These are phyloP conservation scores for Paracanthobrama guichenoti DNA, from an alignment of 2,113 vertebrate species.

Conservation along the genomic window DNA sequence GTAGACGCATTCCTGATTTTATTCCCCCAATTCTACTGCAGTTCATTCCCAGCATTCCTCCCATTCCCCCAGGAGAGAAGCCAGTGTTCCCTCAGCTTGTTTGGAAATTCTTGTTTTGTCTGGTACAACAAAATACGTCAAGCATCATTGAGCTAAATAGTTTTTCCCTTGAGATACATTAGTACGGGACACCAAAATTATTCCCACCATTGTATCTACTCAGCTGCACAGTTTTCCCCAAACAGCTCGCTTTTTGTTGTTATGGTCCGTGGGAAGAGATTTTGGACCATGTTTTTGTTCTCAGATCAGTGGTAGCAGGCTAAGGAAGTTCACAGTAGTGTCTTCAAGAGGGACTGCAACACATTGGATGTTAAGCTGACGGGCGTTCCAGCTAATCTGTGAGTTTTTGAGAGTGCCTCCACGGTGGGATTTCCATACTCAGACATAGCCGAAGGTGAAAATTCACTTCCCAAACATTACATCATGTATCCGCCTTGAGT, in stretches of 20 bases:
- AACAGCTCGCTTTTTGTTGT: slow-evolving; percentile 37
- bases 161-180: slow-evolving; percentile 50
- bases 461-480: slow-evolving; percentile 18
- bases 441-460: slow-evolving; percentile 53
- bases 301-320: neutral
- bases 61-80: slow-evolving; percentile 56
- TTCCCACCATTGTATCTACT: slow-evolving; percentile 68
- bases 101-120: slow-evolving; percentile 42
- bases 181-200: slow-evolving; percentile 60
- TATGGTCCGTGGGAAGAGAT: slow-evolving; percentile 40
- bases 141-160: slow-evolving; percentile 37
- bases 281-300: slow-evolving; percentile 21
- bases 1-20: slow-evolving; percentile 36
- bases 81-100: slow-evolving; percentile 46
- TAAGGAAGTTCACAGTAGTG: slow-evolving; percentile 1
- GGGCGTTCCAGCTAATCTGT: slow-evolving; percentile 62
- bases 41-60: slow-evolving; percentile 71
- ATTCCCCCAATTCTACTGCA: slow-evolving; percentile 49
- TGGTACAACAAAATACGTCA: slow-evolving; percentile 50
- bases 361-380: slow-evolving; percentile 62
- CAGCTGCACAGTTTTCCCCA: slow-evolving; percentile 55
- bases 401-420: slow-evolving; percentile 58
- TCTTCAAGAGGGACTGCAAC: neutral
- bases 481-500: neutral
- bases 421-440: slow-evolving; percentile 42